Percentiles rank a stretch among this genome's conserved stretches.
These are phyloP conservation scores for Eupsilia transversa DNA, from an alignment of 2,888 invertebrate genomes.

Conservation along the genomic window DNA sequence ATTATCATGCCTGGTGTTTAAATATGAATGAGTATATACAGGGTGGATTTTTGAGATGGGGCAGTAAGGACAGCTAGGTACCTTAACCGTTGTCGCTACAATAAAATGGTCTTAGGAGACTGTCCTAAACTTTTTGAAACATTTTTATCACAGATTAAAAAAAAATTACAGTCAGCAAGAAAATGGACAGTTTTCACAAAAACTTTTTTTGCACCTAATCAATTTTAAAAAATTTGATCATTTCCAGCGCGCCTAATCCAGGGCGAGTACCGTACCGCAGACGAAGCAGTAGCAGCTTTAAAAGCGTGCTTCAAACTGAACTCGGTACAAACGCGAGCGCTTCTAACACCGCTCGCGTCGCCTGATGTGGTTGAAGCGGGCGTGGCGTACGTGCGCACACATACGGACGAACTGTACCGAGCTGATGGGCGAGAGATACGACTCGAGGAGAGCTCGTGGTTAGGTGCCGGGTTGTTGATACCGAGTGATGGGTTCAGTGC, in stretches of 20 bases:
- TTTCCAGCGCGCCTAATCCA: constrained; percentile 87
- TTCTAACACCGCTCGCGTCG: constrained; percentile 91
- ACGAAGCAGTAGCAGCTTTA: constrained; percentile 97
- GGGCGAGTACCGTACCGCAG: constrained; percentile 90
- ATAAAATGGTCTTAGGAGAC: too few species aligned
- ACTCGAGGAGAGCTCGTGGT: constrained; percentile 97
- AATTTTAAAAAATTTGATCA: too few species aligned
- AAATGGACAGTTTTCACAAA: too few species aligned
- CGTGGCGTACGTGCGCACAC: constrained; percentile 95
- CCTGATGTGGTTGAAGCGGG: constrained; percentile 92
- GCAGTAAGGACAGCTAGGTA: too few species aligned
- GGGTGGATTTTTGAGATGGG: too few species aligned
- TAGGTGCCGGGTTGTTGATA: constrained; percentile 97
- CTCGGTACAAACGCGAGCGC: constrained; percentile 97
- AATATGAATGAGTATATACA: background rate
- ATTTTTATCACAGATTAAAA: too few species aligned
- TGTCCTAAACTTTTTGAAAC: too few species aligned
- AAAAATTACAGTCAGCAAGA: too few species aligned
- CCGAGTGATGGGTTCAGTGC: constrained; percentile 99
- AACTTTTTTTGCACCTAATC: too few species aligned
- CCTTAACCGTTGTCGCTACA: too few species aligned
- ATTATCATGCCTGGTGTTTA: background rate
- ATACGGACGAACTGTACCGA: constrained; percentile 97
- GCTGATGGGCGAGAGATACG: constrained; percentile 97
- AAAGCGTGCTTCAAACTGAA: constrained; percentile 99